Evolutionary conservation across 2,113 vertebrate genomes (phyloP).

Genomic region (Pterocles burchelli): DNA sequence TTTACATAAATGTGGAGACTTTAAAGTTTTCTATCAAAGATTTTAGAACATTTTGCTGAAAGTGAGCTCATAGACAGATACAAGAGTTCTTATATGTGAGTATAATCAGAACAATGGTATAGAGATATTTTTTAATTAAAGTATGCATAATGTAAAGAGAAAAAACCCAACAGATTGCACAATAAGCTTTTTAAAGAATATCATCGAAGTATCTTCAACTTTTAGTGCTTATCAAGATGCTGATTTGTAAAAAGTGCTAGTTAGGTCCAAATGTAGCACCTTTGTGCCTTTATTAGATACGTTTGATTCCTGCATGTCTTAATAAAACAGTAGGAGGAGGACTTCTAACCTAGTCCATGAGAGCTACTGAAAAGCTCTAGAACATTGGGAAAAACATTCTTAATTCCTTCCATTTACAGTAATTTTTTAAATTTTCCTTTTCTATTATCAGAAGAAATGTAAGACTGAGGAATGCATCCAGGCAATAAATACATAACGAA

Average conservation of each 20-base stretch:
- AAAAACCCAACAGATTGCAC: neutral
- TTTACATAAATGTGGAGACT: neutral
- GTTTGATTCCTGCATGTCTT: neutral
- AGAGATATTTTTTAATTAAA: slow-evolving; percentile 1
- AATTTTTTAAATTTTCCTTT: neutral
- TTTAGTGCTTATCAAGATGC: neutral
- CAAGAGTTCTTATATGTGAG: neutral
- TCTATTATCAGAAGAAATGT: neutral
- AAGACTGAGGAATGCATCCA: neutral
- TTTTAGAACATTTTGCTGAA: slow-evolving; percentile 40
- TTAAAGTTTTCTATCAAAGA: slow-evolving; percentile 19
- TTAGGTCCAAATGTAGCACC: neutral
- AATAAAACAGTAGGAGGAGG: neutral
- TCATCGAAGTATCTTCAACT: neutral
- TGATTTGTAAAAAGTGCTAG: neutral
- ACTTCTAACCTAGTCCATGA: neutral
- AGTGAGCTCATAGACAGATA: neutral
- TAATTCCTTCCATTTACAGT: neutral
- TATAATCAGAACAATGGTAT: neutral
- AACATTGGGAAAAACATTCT: neutral
- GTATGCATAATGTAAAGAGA: neutral
- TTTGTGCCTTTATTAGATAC: neutral
- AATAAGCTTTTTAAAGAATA: neutral
- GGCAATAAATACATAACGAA: neutral
- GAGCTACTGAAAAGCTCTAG: neutral